Evolutionary conservation across 1,140 invertebrate species (phyloP).

Genomic region (Dendroctonus ponderosae): DNA sequence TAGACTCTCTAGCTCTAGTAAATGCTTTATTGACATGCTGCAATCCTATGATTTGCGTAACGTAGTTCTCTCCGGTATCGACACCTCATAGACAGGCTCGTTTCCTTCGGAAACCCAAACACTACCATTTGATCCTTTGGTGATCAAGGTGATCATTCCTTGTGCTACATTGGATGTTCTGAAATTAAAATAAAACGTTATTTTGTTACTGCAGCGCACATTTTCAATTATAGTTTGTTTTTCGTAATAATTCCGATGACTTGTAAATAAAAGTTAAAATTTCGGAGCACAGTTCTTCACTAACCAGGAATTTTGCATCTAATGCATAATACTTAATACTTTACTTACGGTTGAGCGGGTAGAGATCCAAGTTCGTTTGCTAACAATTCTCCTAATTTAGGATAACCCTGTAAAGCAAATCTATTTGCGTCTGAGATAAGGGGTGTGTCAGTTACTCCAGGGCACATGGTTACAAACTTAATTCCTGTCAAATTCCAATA

Average conservation of each 20-base stretch:
- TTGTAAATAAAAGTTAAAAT: no score
- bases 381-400: constrained; percentile 49
- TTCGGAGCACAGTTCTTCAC: no score
- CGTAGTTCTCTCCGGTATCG: constrained; percentile 48
- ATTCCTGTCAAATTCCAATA: constrained; percentile 51
- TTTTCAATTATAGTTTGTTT: no score
- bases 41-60: constrained; percentile 28
- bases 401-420: constrained; percentile 48
- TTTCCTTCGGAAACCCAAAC: constrained; percentile 56
- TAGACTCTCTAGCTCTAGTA: no score
- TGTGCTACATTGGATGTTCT: constrained; percentile 54
- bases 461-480: constrained; percentile 52
- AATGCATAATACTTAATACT: no score
- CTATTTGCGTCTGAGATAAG: constrained; percentile 46
- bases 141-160: constrained; percentile 54
- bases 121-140: constrained; percentile 54
- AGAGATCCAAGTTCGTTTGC: constrained; percentile 42
- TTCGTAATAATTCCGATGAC: no score
- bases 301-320: no score
- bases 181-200: constrained; percentile 23
- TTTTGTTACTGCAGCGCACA: neutral
- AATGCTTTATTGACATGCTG: no score
- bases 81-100: constrained; percentile 55
- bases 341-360: constrained; percentile 40
- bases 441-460: constrained; percentile 48